These are phyloP conservation scores for Podilymbus podiceps DNA, from an alignment of 2,113 vertebrate species.

Conservation along the genomic window DNA sequence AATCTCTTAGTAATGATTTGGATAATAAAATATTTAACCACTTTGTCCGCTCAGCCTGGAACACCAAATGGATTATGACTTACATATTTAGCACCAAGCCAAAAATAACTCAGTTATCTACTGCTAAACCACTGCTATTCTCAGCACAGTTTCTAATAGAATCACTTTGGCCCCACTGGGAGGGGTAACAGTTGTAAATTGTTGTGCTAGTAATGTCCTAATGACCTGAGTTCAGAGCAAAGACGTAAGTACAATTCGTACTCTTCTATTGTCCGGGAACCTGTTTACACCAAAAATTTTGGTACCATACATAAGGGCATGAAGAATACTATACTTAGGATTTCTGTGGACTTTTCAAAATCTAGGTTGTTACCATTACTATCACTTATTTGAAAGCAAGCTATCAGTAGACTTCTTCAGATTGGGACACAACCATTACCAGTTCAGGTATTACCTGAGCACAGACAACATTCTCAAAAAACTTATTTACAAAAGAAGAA, in stretches of 20 bases:
- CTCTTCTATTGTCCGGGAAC: neutral
- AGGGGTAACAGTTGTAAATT: neutral
- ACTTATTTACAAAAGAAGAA: neutral
- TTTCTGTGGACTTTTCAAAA: neutral
- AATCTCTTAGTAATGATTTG: neutral
- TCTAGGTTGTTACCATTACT: neutral
- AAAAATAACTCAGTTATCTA: neutral
- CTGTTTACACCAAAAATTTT: neutral
- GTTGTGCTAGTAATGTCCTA: neutral
- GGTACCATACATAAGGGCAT: neutral
- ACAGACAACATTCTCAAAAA: neutral
- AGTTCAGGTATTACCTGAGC: neutral
- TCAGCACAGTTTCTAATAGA: neutral
- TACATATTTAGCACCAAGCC: neutral
- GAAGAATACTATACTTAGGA: neutral
- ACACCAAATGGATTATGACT: neutral
- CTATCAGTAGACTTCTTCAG: neutral
- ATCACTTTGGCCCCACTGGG: neutral
- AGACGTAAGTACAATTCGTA: neutral
- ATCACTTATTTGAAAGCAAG: neutral
- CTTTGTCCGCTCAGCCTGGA: neutral
- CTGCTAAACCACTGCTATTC: neutral
- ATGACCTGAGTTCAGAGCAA: neutral
- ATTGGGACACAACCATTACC: neutral
- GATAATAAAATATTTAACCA: neutral